These are phyloP conservation scores for Trypoxylus dichotomus DNA, from an alignment of 1,140 invertebrate species.

Conservation along the genomic window DNA sequence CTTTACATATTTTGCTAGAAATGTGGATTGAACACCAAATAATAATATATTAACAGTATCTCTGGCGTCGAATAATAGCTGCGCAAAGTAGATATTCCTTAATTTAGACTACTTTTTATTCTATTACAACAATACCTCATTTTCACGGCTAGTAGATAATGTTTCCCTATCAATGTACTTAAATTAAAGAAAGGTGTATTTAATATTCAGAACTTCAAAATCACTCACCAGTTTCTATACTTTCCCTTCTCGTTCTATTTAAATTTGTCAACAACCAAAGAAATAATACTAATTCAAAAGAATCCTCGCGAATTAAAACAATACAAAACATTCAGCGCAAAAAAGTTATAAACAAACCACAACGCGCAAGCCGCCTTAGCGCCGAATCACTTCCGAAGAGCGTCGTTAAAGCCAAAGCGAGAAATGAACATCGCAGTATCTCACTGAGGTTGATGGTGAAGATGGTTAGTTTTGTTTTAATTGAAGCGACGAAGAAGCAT, in stretches of 20 bases:
- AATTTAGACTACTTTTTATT: too few relatives aligned
- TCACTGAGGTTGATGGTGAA: neutral
- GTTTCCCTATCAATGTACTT: too few relatives aligned
- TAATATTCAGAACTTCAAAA: neutral
- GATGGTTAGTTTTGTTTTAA: constrained; percentile 3
- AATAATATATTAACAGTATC: too few relatives aligned
- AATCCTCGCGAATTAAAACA: neutral
- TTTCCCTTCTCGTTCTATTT: neutral
- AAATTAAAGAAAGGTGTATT: too few relatives aligned
- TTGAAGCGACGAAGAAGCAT: neutral
- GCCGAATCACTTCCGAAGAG: neutral
- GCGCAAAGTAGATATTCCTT: too few relatives aligned
- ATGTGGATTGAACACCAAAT: too few relatives aligned
- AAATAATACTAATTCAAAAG: neutral
- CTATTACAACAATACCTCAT: too few relatives aligned
- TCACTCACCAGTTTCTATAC: neutral
- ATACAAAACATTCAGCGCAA: neutral
- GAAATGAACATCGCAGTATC: neutral
- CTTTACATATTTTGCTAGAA: neutral
- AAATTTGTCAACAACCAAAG: neutral
- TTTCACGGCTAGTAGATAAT: too few relatives aligned
- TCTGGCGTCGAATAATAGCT: too few relatives aligned
- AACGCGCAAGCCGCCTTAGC: neutral
- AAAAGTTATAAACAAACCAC: neutral
- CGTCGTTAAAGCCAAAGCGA: neutral